These are phyloP conservation scores for Cosmorhoe ocellata DNA, from an alignment of 2,888 invertebrate genomes.

Conservation along the genomic window DNA sequence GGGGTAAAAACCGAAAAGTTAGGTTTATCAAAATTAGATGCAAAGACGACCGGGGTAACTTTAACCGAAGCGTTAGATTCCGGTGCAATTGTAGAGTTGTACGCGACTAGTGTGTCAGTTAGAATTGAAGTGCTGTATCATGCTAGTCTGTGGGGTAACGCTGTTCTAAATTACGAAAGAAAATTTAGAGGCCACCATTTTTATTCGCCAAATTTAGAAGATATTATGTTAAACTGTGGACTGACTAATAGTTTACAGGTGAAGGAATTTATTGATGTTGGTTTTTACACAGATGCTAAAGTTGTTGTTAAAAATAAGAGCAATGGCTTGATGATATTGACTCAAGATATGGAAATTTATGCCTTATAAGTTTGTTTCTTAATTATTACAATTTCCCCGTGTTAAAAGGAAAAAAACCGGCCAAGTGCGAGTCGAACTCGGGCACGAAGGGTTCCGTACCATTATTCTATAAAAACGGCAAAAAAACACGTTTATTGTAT, in stretches of 20 bases:
- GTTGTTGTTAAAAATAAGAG: constrained; percentile 21
- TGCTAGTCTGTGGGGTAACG: constrained; percentile 34
- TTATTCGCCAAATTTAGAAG: constrained; percentile 34
- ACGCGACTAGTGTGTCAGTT: constrained; percentile 14
- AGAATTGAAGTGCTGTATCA: constrained; percentile 31
- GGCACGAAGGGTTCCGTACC: too few species aligned
- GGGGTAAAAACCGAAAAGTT: background rate
- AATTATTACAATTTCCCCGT: background rate
- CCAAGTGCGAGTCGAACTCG: too few species aligned
- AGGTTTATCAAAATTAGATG: too few species aligned
- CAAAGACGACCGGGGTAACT: background rate
- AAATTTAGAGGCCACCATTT: constrained; percentile 38
- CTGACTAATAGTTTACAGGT: constrained; percentile 9
- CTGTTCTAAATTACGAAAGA: constrained; percentile 34
- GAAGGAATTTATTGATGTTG: constrained; percentile 12
- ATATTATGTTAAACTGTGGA: constrained; percentile 31
- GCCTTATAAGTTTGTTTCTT: background rate
- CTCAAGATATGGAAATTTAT: constrained; percentile 13
- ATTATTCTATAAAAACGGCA: too few species aligned
- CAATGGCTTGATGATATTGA: constrained; percentile 16
- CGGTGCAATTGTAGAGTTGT: constrained; percentile 12
- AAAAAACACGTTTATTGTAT: too few species aligned
- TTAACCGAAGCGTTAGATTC: constrained; percentile 3
- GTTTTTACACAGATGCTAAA: constrained; percentile 23
- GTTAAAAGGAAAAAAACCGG: too few species aligned